A percentile compares a stretch with the other conserved stretches of the same genome.
These are phyloP conservation scores for Nematostella vectensis DNA, from an alignment of 92 coral and sea anemone species.

Conservation along the genomic window DNA sequence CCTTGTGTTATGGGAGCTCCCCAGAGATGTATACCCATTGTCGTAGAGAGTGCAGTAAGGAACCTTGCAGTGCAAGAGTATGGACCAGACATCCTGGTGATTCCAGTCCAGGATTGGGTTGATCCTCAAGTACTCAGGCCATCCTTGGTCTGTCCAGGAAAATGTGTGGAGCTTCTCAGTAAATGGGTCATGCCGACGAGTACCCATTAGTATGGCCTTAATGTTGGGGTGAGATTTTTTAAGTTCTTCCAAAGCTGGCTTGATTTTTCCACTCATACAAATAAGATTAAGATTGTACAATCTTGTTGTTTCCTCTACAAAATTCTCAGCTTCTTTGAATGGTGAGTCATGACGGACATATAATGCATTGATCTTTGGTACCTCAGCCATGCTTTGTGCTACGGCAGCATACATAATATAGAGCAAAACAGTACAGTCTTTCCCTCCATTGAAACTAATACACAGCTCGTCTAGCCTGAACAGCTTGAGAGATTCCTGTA, in stretches of 20 bases:
- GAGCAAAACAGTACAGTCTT: conserved; percentile 88
- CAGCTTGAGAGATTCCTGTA: conserved; percentile 68
- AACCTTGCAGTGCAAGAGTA: conserved; percentile 65
- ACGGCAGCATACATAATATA: conserved; percentile 65
- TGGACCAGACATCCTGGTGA: conserved; percentile 85
- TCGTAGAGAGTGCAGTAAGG: conserved; percentile 84
- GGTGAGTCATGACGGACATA: conserved; percentile 76
- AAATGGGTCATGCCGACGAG: conserved; percentile 93
- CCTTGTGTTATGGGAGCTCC: conserved; percentile 72
- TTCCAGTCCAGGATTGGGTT: conserved; percentile 97
- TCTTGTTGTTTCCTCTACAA: conserved; percentile 50
- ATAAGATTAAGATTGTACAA: conserved; percentile 69
- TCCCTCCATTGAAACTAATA: conserved; percentile 95
- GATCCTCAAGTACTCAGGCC: conserved; percentile 92
- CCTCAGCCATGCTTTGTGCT: conserved; percentile 15
- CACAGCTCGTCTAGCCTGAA: conserved; percentile 83
- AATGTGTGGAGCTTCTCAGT: conserved; percentile 70
- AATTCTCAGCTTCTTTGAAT: conserved; percentile 87
- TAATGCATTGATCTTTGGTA: conserved; percentile 58
- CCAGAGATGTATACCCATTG: conserved; percentile 88
- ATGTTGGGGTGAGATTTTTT: conserved; percentile 67
- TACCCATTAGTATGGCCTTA: conserved; percentile 83
- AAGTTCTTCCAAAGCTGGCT: conserved; percentile 52
- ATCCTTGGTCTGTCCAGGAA: conserved; percentile 89
- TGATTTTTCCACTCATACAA: conserved; percentile 60